Evolutionary conservation across 2,888 invertebrate genomes (phyloP), one percentile per base, ranked within the genome.

Genomic region (Ashinkailepas kermadecensis): DNA sequence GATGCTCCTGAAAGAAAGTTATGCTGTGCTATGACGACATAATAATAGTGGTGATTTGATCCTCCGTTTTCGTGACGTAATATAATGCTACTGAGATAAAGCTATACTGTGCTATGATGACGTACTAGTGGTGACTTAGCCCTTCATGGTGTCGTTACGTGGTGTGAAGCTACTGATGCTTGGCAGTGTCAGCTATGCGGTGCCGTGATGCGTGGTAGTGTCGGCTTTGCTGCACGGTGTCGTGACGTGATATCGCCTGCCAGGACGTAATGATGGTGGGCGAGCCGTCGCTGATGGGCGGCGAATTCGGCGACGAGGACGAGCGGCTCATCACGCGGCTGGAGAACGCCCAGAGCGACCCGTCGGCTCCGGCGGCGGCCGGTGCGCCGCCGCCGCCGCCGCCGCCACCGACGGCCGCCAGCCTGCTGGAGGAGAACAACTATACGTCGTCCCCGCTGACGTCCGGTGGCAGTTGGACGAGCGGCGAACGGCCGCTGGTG

Each of bases 261-360:
- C 90, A 99, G 95, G 99, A 99, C 89, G 99, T 99, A 86, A 99
- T 99, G 99, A 98, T 99, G 82, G 99, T 99, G 81, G 99, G 99
- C 85, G 99, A 99, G 88, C 99, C 99, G 82, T 98, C 99, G 2
- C 90, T 99, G 85, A 99, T 99, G 99, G 99, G 99, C 84, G 99
- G 99, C 83, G 99, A 99, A 88, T 99, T 99, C 89, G 99, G 99
- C 79, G 99, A 99, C 88, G 99, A 99, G 88, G 99, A 99, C 88
- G 99, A 99, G 89, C 92, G 99, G 84, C 91, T 99, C 84, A 99
- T 99, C 87, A 98, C 99, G 79, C 92, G 99, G 86, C 91, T 99
- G 85, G 99, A 99, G 90, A 99, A 99, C 90, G 95, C 96, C 85
- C 74, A 74, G 56, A 56, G 74, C 56, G 74, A 74, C 54, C 74